phyloP scores from a whole-genome alignment of 2,113 vertebrate species.

The Pteronura brasiliensis region DNA sequence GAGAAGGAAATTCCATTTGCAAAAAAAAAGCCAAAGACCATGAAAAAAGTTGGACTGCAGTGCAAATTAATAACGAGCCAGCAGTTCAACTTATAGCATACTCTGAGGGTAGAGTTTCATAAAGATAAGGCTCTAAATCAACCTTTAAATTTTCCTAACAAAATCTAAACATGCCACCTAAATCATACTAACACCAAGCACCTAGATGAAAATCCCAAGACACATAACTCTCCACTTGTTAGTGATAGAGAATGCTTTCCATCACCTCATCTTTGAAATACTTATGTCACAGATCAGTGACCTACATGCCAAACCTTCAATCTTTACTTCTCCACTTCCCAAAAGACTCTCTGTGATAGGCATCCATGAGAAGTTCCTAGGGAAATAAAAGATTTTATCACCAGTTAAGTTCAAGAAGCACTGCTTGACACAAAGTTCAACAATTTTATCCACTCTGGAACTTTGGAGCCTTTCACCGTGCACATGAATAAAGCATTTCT shows the following conservation, averaged over 20 bases:
- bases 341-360: neutral
- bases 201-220: neutral
- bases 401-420: neutral
- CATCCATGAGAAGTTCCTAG: neutral
- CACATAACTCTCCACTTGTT: neutral
- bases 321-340: neutral
- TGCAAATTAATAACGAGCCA: neutral
- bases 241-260: neutral
- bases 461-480: neutral
- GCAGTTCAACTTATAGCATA: neutral
- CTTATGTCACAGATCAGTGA: neutral
- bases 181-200: neutral
- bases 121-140: neutral
- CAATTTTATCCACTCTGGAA: neutral
- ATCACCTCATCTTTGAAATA: neutral
- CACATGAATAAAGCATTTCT: neutral
- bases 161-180: neutral
- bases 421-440: neutral
- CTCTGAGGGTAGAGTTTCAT: neutral
- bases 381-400: neutral
- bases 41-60: neutral
- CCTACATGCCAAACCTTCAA: neutral
- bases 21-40: neutral
- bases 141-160: neutral
- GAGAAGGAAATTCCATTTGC: constrained; percentile 43